These are phyloP conservation scores for Pomatostomus ruficeps DNA, from an alignment of 2,113 vertebrate species.

Conservation along the genomic window DNA sequence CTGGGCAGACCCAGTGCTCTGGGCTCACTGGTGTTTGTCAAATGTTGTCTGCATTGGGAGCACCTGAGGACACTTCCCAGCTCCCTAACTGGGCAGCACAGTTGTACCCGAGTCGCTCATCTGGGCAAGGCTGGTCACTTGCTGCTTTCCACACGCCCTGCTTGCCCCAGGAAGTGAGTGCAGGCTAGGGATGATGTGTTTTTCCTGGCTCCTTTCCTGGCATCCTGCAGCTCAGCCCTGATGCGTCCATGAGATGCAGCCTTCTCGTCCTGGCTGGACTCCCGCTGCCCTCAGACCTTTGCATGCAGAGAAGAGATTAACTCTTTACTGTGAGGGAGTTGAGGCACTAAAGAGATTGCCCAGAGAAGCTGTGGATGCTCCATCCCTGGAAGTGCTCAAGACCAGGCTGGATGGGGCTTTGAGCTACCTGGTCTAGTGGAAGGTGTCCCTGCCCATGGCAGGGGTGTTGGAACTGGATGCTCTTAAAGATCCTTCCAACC, in stretches of 20 bases:
- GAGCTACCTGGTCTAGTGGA: background rate
- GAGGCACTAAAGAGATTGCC: background rate
- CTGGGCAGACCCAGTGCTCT: background rate
- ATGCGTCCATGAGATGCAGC: background rate
- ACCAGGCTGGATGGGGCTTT: background rate
- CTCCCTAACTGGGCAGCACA: background rate
- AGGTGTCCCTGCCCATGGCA: background rate
- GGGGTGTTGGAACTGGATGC: background rate
- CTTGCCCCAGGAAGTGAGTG: background rate
- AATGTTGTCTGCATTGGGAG: background rate
- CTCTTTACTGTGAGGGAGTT: background rate
- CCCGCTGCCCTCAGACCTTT: background rate
- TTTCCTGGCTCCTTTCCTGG: background rate
- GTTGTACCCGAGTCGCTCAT: background rate
- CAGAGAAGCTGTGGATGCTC: background rate
- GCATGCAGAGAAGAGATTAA: background rate
- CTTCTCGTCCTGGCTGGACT: fast-evolving
- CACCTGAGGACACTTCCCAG: background rate
- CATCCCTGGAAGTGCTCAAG: background rate
- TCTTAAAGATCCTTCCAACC: background rate
- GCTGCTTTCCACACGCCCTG: background rate
- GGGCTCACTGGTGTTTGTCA: background rate
- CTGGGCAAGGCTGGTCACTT: fast-evolving
- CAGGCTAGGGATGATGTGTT: background rate
- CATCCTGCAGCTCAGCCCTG: background rate